Evolutionary conservation across 1,140 invertebrate genomes (phyloP), one percentile per base, ranked within the genome.

Genomic region (Zaprionus vittiger): DNA sequence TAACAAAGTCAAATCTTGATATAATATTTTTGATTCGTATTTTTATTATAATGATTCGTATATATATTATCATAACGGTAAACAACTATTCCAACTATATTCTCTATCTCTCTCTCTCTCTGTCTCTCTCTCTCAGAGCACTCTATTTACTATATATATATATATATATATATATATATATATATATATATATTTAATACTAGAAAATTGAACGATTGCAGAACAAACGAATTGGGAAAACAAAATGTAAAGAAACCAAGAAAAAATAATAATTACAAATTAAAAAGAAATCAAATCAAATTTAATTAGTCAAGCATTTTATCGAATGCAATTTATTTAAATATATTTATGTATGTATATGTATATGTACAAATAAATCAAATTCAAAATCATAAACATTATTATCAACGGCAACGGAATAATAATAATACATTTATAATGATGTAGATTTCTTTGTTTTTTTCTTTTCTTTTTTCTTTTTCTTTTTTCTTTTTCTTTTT

Each of bases 1-100:
- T 60, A 67, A 65, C 38, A 72, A 72, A 65, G 49, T 20, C 26
- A 41, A 68, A 55, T 47, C 38, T 34, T 12, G 49, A 34, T 31
- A 64, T 34, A 65, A 72, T 76, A 76, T 76, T 76, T 76, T 76
- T 65, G 60, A 76, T 65, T 64, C 61, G 31, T 63, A 70, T 75
- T 59, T 72, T 71, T 60, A 76, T 63, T 64, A 37, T 26, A 47
- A 41, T 69, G 56, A 69, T 62, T 61, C 57, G 44, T 17, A n/a
- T 60, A 59, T 52, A 52, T 70, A 64, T 64, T 59, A 38, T 73
- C 41, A 47, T 47, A 47, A 17, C 41, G n/a, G 57, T 67, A n/a
- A 24, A n/a, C 31, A 28, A 65, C 64, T 68, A 68, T 68, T 68
- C 49, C 55, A 69, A 57, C 66, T 47, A 44, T 62, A 52, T 52